A percentile compares a stretch with the other conserved stretches of the same genome.
Evolutionary conservation across 2,888 invertebrate genomes (phyloP).

Genomic region (Lasiommata megera): DNA sequence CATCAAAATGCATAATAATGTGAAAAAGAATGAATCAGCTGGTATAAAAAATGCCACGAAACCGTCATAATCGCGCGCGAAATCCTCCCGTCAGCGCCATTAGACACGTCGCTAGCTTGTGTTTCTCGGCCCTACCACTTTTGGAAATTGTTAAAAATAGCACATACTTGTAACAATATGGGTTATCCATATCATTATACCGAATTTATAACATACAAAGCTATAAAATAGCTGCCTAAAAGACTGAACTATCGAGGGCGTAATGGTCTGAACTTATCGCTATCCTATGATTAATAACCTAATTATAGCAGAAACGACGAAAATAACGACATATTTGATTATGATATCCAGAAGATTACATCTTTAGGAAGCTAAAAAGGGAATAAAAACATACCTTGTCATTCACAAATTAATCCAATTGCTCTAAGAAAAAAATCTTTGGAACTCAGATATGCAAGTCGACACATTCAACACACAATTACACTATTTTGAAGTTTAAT

Average conservation of each 20-base stretch:
- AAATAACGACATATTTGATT: slow-evolving; percentile 32
- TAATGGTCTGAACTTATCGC: slow-evolving; percentile 75
- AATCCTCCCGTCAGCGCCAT: slow-evolving; percentile 79
- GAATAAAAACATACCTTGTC: slow-evolving; percentile 66
- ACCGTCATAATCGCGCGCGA: slow-evolving; percentile 81
- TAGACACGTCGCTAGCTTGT: slow-evolving; percentile 81
- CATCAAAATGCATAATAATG: slow-evolving; percentile 44
- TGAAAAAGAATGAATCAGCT: slow-evolving; percentile 61
- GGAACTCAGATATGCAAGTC: slow-evolving; percentile 50
- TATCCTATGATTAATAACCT: slow-evolving; percentile 75
- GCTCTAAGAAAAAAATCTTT: slow-evolving; percentile 57
- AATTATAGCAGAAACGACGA: slow-evolving; percentile 53
- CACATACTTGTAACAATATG: slow-evolving; percentile 49
- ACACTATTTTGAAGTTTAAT: slow-evolving; percentile 39
- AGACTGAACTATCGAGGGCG: slow-evolving; percentile 53
- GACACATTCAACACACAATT: slow-evolving; percentile 47
- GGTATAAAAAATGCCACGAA: slow-evolving; percentile 79
- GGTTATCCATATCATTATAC: slow-evolving; percentile 32
- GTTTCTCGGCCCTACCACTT: slow-evolving; percentile 74
- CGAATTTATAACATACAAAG: slow-evolving; percentile 10
- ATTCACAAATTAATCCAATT: slow-evolving; percentile 73
- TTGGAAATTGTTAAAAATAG: slow-evolving; percentile 78
- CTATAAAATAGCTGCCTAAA: slow-evolving; percentile 30
- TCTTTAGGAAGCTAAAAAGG: slow-evolving; percentile 40
- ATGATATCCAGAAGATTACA: slow-evolving; percentile 37